phyloP scores from a whole-genome alignment of 2,888 invertebrate genomes.

The Eugnorisma glareosa region DNA sequence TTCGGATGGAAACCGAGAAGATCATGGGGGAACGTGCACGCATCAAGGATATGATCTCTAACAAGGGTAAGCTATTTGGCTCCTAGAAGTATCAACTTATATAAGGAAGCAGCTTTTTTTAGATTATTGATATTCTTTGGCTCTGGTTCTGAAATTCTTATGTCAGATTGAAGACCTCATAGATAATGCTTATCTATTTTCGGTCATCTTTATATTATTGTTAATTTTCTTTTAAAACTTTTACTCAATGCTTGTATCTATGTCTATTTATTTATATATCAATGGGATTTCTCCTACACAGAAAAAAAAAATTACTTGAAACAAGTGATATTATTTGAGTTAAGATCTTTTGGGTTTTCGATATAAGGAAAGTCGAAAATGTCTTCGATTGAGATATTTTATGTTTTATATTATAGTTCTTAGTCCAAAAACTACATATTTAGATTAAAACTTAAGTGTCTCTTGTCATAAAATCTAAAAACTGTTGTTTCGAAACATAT shows the following conservation, averaged over 20 bases:
- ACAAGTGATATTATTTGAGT: too few relatives aligned
- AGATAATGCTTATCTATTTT: constrained; percentile 7
- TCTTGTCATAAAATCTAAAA: too few relatives aligned
- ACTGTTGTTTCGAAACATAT: too few relatives aligned
- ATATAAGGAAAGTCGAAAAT: too few relatives aligned
- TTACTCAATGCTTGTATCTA: background rate
- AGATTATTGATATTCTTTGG: background rate
- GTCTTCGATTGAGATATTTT: too few relatives aligned
- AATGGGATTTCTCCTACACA: background rate
- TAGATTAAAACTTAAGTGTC: too few relatives aligned
- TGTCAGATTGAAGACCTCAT: background rate
- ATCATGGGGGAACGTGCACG: constrained; percentile 87
- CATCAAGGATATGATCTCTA: constrained; percentile 85
- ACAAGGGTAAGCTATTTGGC: constrained; percentile 79
- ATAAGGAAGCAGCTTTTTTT: background rate
- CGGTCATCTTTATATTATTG: background rate
- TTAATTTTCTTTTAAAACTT: background rate
- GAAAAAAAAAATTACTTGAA: too few relatives aligned
- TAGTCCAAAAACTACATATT: too few relatives aligned
- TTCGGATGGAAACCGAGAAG: constrained; percentile 87
- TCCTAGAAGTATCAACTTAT: background rate
- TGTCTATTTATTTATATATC: background rate
- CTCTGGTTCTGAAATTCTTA: constrained; percentile 8
- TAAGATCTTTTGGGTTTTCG: too few relatives aligned
- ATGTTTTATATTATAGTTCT: too few relatives aligned